phyloP scores from a whole-genome alignment of 2,113 vertebrate species.

The Perca flavescens region DNA sequence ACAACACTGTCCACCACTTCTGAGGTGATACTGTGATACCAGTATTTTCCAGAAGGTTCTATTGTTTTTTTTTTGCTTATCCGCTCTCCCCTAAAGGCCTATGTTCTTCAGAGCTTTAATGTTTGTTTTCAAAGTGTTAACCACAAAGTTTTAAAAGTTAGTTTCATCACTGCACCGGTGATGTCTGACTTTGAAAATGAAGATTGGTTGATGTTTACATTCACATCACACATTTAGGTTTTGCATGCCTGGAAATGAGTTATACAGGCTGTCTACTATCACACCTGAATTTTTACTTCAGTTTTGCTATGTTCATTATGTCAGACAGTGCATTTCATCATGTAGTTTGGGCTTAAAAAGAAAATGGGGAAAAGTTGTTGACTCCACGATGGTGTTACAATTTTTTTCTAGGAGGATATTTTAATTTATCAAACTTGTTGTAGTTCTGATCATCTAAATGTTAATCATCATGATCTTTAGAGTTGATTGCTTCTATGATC shows the following conservation, averaged over 20 bases:
- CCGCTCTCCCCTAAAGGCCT: neutral
- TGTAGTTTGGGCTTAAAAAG: constrained; percentile 57
- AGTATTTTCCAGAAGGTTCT: constrained; percentile 46
- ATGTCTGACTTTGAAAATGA: constrained; percentile 18
- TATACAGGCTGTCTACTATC: constrained; percentile 5
- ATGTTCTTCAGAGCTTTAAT: constrained; percentile 22
- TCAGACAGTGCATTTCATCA: constrained; percentile 25
- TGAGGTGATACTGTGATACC: constrained; percentile 34
- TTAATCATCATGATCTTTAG: neutral
- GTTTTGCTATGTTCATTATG: constrained; percentile 24
- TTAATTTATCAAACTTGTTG: neutral
- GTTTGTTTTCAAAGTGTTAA: constrained; percentile 18
- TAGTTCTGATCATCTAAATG: neutral
- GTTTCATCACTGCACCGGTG: neutral
- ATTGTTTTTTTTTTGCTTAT: neutral
- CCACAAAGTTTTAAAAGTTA: constrained; percentile 2
- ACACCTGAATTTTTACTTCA: constrained; percentile 27
- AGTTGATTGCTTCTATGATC: neutral
- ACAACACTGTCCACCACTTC: constrained; percentile 52
- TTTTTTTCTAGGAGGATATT: neutral
- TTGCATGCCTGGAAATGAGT: neutral
- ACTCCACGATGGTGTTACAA: neutral
- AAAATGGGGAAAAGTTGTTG: constrained; percentile 37
- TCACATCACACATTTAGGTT: neutral
- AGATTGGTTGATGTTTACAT: neutral